Evolutionary conservation across 2,797 vertebrate species (phyloP).

Genomic region (Protosalanx chinensis): DNA sequence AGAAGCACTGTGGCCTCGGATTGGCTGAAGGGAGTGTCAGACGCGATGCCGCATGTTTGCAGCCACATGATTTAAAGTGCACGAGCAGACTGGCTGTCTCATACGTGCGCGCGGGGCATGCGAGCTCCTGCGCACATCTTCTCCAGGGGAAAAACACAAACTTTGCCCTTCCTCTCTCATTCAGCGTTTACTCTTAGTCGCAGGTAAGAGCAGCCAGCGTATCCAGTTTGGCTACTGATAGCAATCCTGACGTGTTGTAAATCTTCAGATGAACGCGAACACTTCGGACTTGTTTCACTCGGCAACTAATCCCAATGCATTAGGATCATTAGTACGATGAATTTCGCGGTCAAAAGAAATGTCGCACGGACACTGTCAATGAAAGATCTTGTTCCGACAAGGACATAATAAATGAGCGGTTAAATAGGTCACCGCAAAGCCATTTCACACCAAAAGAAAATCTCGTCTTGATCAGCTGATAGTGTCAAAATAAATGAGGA

Average conservation of each 20-base stretch:
- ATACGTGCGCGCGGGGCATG: conserved; percentile 58
- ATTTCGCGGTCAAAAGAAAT: not conserved
- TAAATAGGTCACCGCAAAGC: conserved; percentile 31
- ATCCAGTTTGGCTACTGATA: conserved; percentile 35
- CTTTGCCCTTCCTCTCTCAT: conserved; percentile 66
- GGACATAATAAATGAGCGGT: conserved; percentile 15
- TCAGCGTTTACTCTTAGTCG: conserved; percentile 57
- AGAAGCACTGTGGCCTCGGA: conserved; percentile 45
- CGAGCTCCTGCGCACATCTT: conserved; percentile 43
- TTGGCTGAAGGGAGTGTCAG: conserved; percentile 63
- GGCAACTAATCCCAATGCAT: not conserved
- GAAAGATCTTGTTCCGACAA: not conserved
- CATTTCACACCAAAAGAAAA: conserved; percentile 15
- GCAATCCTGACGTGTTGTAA: not conserved
- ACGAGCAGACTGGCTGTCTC: conserved; percentile 70
- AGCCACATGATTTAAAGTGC: conserved; percentile 82
- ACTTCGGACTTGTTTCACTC: not conserved
- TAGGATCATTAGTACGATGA: not conserved
- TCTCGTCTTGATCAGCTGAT: conserved; percentile 46
- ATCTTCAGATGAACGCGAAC: not conserved
- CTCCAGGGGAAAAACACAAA: conserved; percentile 19
- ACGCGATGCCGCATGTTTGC: conserved; percentile 74
- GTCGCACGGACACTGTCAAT: not conserved
- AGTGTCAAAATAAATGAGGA: not conserved
- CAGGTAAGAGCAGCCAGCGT: conserved; percentile 4